Conservation (phyloP, 2,113 vertebrate species). For the Daboia siamensis region DNA sequence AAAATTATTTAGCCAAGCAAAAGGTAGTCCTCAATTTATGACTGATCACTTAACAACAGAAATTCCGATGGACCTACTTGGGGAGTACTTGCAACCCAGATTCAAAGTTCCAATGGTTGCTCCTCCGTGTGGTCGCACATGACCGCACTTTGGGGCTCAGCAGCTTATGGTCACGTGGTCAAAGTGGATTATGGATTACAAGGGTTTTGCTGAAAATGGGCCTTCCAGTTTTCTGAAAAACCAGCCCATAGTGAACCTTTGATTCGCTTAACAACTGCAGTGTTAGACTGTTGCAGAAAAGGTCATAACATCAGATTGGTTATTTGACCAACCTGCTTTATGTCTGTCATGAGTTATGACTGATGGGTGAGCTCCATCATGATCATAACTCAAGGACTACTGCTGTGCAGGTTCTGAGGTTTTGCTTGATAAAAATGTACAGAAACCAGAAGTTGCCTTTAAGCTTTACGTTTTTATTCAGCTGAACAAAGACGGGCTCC, state of each 20-base stretch:
- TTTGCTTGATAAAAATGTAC: no score
- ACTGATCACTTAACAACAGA: not conserved
- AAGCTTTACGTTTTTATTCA: no score
- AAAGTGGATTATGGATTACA: not conserved
- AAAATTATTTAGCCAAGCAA: not conserved
- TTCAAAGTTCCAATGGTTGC: not conserved
- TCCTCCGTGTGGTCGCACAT: not conserved
- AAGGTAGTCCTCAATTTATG: not conserved
- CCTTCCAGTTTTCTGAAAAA: not conserved
- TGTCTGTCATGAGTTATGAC: not conserved
- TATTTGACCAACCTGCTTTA: not conserved
- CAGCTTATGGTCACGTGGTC: not conserved
- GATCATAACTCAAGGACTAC: not conserved
- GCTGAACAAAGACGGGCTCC: no score
- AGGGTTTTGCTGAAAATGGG: not conserved
- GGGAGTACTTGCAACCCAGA: no score
- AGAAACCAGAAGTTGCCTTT: no score
- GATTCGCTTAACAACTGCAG: not conserved
- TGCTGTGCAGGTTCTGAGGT: no score
- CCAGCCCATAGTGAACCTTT: not conserved
- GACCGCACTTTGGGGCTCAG: not conserved
- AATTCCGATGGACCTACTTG: not conserved
- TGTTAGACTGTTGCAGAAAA: not conserved
- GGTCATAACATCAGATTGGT: not conserved
- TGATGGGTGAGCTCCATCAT: not conserved